Conservation (phyloP, 2,797 vertebrate genomes). For the Enoplosus armatus region DNA sequence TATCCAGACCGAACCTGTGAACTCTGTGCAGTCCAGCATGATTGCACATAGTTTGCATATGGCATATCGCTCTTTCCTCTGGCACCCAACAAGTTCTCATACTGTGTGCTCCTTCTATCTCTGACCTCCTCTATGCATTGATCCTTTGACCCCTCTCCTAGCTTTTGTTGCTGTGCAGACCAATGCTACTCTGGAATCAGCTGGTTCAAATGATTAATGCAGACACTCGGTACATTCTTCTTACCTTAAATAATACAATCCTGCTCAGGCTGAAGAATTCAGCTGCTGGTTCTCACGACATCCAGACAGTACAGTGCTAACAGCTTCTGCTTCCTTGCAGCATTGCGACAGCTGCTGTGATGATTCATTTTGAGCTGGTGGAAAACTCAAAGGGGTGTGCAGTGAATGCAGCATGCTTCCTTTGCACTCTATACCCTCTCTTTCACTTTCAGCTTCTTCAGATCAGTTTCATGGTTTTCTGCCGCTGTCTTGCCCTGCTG, state of each 20-base stretch:
- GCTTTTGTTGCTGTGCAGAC: slow-evolving; percentile 17
- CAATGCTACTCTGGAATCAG: not conserved
- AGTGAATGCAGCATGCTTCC: slow-evolving; percentile 22
- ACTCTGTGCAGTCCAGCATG: slow-evolving; percentile 34
- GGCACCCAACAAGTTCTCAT: not conserved
- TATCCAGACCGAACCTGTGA: slow-evolving; percentile 25
- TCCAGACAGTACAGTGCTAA: not conserved
- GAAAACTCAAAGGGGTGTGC: not conserved
- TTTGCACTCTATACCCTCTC: slow-evolving; percentile 10
- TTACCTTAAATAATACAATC: slow-evolving; percentile 12
- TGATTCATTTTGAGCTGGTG: slow-evolving; percentile 11
- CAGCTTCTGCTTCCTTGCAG: slow-evolving; percentile 9
- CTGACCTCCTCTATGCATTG: slow-evolving; percentile 31
- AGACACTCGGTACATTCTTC: not conserved
- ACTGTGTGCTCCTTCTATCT: slow-evolving; percentile 3
- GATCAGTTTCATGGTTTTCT: not conserved
- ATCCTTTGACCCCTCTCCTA: not conserved
- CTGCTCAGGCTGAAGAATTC: slow-evolving; percentile 20
- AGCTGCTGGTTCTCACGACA: slow-evolving; percentile 1
- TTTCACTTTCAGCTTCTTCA: slow-evolving; percentile 9
- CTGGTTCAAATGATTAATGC: not conserved
- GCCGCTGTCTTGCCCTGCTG: not conserved
- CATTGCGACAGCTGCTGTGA: not conserved
- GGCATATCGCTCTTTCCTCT: slow-evolving; percentile 18
- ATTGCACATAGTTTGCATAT: slow-evolving; percentile 44